A percentile compares a stretch with the other conserved stretches of the same genome.
Evolutionary conservation across 2,113 vertebrate species (phyloP).

Genomic region (Notechis scutatus): DNA sequence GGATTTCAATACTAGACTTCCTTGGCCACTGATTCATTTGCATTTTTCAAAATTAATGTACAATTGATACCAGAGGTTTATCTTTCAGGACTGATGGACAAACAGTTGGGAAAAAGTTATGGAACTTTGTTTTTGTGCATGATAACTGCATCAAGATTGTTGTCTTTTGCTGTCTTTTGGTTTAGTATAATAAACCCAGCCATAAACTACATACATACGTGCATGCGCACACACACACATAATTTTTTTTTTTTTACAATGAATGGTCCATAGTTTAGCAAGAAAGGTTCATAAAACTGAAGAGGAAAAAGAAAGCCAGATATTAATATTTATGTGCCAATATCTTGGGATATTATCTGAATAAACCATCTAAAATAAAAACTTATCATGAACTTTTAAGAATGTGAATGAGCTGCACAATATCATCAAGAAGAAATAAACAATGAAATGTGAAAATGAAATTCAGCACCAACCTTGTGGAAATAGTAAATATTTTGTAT

Average conservation of each 20-base stretch:
- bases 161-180: no score
- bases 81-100: neutral
- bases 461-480: neutral
- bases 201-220: no score
- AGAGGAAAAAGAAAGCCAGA: neutral
- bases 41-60: neutral
- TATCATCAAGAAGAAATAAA: neutral
- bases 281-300: neutral
- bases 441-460: neutral
- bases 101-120: neutral
- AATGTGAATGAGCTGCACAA: neutral
- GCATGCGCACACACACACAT: no score
- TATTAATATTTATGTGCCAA: neutral
- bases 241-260: no score
- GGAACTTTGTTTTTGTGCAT: neutral
- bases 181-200: no score
- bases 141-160: neutral
- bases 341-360: neutral
- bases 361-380: constrained; percentile 18
- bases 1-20: neutral
- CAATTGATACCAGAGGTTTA: neutral
- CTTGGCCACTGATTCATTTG: neutral
- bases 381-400: neutral
- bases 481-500: neutral
- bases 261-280: no score